Evolutionary conservation across 2,888 invertebrate genomes (phyloP), one percentile per base, ranked within the genome.

Genomic region (Marasmarcha lunaedactyla): DNA sequence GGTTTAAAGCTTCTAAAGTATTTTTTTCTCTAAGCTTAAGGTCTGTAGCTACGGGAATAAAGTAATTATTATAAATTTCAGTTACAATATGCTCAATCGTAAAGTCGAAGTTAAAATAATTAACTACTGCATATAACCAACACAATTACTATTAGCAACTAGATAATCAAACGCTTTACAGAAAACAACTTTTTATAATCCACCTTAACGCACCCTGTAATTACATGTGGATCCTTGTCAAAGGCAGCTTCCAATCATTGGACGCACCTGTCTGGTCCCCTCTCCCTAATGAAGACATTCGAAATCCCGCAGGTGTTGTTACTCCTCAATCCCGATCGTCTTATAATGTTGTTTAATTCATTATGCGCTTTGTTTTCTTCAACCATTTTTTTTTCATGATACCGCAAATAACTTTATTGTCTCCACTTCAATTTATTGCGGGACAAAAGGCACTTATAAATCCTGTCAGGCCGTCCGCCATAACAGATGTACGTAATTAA

Each of bases 401-500:
- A 57, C 71, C 65, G 76, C 78, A 62, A 72, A 58, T 57, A 55
- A 71, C 64, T 73, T 73, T 70, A 73, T 69, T 66, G 61, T 65
- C 63, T 58, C 55, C 50, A 50, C 50, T 59, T 58, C 68, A 68
- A 68, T 81, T 77, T 79, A 78, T 74, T 63, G 66, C 60, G 48
- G 52, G 52, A 63, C 63, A 69, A 68, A 68, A 71, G 68, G 65
- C 67, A 65, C 70, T 71, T 74, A 67, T 79, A 78, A 81, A 79
- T 74, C 64, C 74, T 66, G 69, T 64, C 64, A 60, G 61, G 55
- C 56, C 48, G 54, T 51, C 57, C 48, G 51, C 53, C 62, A 62
- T 72, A 79, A 83, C 79, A 81, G 69, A 81, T 81, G 81, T 81
- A 71, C 49, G 68, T 70, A 72, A 83, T 83, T 83, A 81, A 71